Evolutionary conservation across 2,888 invertebrate genomes (phyloP), one percentile per base, ranked within the genome.

Genomic region (Caenorhabditis sp.): DNA sequence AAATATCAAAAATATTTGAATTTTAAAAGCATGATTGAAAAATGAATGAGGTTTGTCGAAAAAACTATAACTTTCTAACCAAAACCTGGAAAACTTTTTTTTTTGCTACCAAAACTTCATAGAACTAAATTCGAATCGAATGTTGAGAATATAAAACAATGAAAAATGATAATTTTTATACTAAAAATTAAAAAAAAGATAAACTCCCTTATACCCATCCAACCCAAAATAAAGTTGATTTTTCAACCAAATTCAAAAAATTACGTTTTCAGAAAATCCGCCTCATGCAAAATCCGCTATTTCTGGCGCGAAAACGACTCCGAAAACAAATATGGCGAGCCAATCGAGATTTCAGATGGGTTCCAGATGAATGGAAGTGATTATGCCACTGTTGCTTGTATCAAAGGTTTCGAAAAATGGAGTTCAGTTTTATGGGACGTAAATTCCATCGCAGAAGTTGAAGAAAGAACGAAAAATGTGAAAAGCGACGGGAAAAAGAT

Each of bases 241-340:
- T n/a, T 59, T 38, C 12, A 43, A 38, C n/a, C n/a, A n/a, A n/a
- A n/a, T n/a, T n/a, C n/a, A 72, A 71, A 62, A 66, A 36, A 72
- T 63, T 57, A 43, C 43, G 21, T 56, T 60, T 68, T 59, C 31
- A 75, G 75, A 31, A 71, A 68, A 43, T 67, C 64, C 1, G 80
- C 81, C 0, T 68, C 59, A 17, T 81, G 79, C 56, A 72, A 64
- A 53, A 60, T 71, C 10, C 54, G 52, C 25, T 74, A 76, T 53
- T 74, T 81, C 31, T 26, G 56, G 56, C 59, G 81, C 25, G 53
- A 70, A 17, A 68, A 77, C 31, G 81, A 81, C 54, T 60, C 72
- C 21, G 64, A 74, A 1, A 78, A 79, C 36, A 21, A 62, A 12
- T 68, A 70, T 53, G 59, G 38, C 53, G 64, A 65, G 4, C 56